phyloP scores from a whole-genome alignment of 2,113 vertebrate species.

The Ictalurus furcatus region DNA sequence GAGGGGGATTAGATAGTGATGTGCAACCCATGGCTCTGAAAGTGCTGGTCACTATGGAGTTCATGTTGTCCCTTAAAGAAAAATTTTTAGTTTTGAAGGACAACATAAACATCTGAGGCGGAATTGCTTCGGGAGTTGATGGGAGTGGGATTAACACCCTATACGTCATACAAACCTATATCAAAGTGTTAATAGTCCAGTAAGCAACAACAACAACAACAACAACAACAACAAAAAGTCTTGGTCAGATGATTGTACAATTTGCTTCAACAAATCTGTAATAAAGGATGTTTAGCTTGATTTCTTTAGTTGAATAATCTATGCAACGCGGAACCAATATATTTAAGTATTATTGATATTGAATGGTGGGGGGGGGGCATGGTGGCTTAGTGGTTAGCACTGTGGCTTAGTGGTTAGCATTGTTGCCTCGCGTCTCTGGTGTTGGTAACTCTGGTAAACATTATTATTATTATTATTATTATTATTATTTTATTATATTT shows the following conservation, averaged over 20 bases:
- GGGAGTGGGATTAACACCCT: neutral
- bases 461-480: too few species aligned
- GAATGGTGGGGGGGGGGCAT: too few species aligned
- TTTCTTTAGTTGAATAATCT: neutral
- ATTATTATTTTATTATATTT: neutral
- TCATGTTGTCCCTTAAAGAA: neutral
- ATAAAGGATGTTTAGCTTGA: neutral
- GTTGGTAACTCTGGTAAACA: too few species aligned
- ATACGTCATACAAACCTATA: neutral
- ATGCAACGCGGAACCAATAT: neutral
- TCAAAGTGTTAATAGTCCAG: neutral
- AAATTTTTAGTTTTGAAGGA: too few species aligned
- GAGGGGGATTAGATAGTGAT: neutral
- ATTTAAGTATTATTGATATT: neutral
- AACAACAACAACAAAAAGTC: neutral
- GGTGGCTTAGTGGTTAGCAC: too few species aligned
- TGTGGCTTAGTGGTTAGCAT: too few species aligned
- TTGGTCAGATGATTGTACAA: neutral
- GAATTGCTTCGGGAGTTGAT: neutral
- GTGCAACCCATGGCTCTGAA: neutral
- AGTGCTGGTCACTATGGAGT: neutral
- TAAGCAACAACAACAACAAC: neutral
- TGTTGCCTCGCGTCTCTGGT: too few species aligned
- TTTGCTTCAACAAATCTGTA: too few species aligned
- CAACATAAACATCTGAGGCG: neutral